Evolutionary conservation across 2,113 vertebrate genomes (phyloP), one percentile per base, ranked within the genome.

Genomic region (Stigmatopora argus): DNA sequence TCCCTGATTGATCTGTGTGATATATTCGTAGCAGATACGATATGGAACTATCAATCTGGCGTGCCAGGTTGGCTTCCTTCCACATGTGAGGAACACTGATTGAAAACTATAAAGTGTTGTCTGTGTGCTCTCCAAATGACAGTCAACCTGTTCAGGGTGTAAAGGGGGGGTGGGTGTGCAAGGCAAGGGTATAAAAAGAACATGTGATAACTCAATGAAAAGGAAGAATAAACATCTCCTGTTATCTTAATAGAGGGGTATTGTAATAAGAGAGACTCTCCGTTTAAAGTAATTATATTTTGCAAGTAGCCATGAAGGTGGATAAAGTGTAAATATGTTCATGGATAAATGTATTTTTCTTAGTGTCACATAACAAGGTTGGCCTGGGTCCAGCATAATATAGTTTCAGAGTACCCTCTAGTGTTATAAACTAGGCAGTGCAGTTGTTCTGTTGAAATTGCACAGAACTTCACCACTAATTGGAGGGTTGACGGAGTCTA

Each of bases 341-440:
- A 5, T 38, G n/a, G 9, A 59, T 26, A 19, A 38, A 10, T 59
- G 26, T n/a, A 12, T 38, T 59, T 38, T 38, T 21, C 2, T 61
- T 61, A 5, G 18, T 23, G 59, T 45, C 59, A 21, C 4, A 14
- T 21, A 13, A n/a, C 46, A 46, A 34, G 41, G 18, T 34, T 12
- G 13, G 26, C 19, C 60, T 46, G 34, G 38, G 18, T 59, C 31
- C 18, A 23, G 38, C 0, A 5, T 17, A 13, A 38, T 35, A 14
- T n/a, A 23, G 65, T 69, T 6, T 10, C 23, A 74, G 7, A 75
- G 63, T 71, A 2, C 74, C 79, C 80, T 72, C 85, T 84, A 65
- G 85, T 78, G 85, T 65, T 53, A 15, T 4, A 34, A 13, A 1
- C 47, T 13, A 0, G 35, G 62, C 51, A 80, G 75, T 70, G 65